Evolutionary conservation across 2,113 vertebrate genomes (phyloP).

Genomic region (Cryptotis parvus): DNA sequence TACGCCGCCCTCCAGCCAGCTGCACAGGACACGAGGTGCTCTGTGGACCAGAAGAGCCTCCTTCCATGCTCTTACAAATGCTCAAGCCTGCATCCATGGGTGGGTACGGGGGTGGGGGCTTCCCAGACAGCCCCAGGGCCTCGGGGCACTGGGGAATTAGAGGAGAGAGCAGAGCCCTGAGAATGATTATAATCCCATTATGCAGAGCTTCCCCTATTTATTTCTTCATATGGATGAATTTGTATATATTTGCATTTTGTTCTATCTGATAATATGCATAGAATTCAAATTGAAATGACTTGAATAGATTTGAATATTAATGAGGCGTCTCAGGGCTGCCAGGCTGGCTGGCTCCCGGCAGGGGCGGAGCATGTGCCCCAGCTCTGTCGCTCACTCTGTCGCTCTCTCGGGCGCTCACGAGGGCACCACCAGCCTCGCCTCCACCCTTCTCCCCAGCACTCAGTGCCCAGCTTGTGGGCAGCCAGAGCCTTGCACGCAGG

Average conservation of each 20-base stretch:
- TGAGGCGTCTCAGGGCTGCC: constrained; percentile 84
- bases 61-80: neutral
- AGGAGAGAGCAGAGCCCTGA: constrained; percentile 56
- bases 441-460: too few relatives aligned
- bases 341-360: constrained; percentile 66
- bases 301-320: constrained; percentile 90
- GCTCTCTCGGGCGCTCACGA: too few relatives aligned
- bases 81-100: neutral
- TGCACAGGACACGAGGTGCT: neutral
- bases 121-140: neutral
- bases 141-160: neutral
- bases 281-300: constrained; percentile 88
- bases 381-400: neutral
- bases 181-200: constrained; percentile 86
- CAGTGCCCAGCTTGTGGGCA: too few relatives aligned
- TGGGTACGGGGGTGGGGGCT: constrained; percentile 24
- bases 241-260: constrained; percentile 89
- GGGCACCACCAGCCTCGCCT: too few relatives aligned
- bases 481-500: too few relatives aligned
- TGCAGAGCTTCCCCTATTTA: constrained; percentile 84
- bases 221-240: constrained; percentile 87
- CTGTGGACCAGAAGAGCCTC: neutral
- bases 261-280: constrained; percentile 87
- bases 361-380: neutral
- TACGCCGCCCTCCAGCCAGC: accelerated